These are phyloP conservation scores for Spea bombifrons DNA, from an alignment of 2,113 vertebrate species.

Conservation along the genomic window DNA sequence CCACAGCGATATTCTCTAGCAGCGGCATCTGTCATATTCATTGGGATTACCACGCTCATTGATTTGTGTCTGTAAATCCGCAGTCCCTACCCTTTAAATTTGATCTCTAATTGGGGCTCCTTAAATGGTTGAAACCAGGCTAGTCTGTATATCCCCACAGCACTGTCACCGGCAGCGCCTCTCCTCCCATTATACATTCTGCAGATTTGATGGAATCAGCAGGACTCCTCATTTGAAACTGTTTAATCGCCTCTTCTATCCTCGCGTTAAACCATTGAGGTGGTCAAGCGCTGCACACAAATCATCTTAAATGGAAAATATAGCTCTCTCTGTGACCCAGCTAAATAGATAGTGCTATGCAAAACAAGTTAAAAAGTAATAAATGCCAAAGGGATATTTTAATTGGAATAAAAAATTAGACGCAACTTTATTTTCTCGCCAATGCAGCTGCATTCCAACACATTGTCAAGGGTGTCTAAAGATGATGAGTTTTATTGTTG, in stretches of 20 bases:
- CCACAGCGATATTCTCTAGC: constrained; percentile 79
- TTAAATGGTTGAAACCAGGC: constrained; percentile 92
- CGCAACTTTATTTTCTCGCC: constrained; percentile 68
- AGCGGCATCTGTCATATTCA: constrained; percentile 91
- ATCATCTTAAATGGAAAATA: constrained; percentile 95
- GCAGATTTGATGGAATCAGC: constrained; percentile 98
- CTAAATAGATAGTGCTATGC: constrained; percentile 90
- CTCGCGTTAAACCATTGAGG: constrained; percentile 85
- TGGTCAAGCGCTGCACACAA: constrained; percentile 97
- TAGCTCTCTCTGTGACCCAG: constrained; percentile 87
- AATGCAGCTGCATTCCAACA: constrained; percentile 74
- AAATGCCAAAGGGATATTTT: constrained; percentile 94
- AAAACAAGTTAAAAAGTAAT: constrained; percentile 92
- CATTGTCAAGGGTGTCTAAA: constrained; percentile 67
- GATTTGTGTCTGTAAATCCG: constrained; percentile 94
- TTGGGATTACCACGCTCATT: constrained; percentile 83
- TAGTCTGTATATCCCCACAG: constrained; percentile 79
- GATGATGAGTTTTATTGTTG: constrained; percentile 61
- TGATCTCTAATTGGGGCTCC: constrained; percentile 91
- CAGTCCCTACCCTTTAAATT: constrained; percentile 78
- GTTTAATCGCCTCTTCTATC: constrained; percentile 87
- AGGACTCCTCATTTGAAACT: constrained; percentile 89
- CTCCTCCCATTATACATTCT: constrained; percentile 97
- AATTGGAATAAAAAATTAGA: constrained; percentile 91
- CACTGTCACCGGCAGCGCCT: constrained; percentile 81